phyloP scores from a whole-genome alignment of 2,797 vertebrate species.

The Tachyglossus aculeatus region DNA sequence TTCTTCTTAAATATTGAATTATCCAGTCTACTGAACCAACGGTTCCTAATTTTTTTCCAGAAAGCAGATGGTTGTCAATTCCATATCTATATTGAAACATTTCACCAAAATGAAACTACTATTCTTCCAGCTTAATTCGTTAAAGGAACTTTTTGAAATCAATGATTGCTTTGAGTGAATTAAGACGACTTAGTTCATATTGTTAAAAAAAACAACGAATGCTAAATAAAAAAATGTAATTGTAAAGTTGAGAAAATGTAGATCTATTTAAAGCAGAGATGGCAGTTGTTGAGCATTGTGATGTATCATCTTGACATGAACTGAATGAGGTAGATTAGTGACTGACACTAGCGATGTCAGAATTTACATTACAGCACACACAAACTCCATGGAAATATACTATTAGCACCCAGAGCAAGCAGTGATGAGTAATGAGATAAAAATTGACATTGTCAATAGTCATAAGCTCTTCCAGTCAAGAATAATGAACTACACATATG shows the following conservation, averaged over 20 bases:
- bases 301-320: constrained; percentile 86
- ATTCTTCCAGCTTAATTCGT: constrained; percentile 27
- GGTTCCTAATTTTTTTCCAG: background rate
- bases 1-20: background rate
- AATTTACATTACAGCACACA: constrained; percentile 78
- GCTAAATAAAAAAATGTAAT: constrained; percentile 49
- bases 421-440: constrained; percentile 83
- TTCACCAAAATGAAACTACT: background rate
- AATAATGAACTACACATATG: constrained; percentile 78
- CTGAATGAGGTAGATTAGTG: constrained; percentile 86
- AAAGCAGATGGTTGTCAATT: background rate
- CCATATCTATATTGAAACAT: background rate
- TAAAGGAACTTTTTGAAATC: background rate
- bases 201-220: background rate
- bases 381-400: constrained; percentile 74
- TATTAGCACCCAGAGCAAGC: constrained; percentile 77
- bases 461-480: constrained; percentile 81
- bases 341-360: constrained; percentile 78
- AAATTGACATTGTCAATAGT: constrained; percentile 90
- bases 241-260: constrained; percentile 66
- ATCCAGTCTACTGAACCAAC: background rate
- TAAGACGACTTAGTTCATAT: constrained; percentile 17
- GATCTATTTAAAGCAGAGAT: constrained; percentile 84
- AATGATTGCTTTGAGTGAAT: constrained; percentile 36
- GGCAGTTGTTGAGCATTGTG: constrained; percentile 78